Percentiles rank a stretch among this genome's conserved stretches.
phyloP scores from a whole-genome alignment of 2,797 vertebrate species.

The Lophotriccus pileatus region DNA sequence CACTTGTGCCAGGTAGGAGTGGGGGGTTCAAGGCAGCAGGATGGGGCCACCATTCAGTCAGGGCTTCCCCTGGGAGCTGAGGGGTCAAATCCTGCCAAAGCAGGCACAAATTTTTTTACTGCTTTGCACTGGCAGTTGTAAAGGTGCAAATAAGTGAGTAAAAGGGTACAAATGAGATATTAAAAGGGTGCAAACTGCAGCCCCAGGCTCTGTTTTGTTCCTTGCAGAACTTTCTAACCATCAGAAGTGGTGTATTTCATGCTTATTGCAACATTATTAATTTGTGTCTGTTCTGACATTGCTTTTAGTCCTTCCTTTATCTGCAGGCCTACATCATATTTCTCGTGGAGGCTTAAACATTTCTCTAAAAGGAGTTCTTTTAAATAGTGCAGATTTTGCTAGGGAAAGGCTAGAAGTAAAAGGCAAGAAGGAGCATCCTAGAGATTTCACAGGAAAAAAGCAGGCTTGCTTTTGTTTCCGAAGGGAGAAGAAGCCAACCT shows the following conservation, averaged over 20 bases:
- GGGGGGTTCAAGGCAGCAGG: neutral
- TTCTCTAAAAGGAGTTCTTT: neutral
- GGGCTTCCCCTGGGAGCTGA: neutral
- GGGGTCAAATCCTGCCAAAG: neutral
- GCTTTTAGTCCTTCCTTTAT: neutral
- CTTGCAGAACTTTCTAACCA: neutral
- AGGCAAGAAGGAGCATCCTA: neutral
- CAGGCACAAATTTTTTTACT: neutral
- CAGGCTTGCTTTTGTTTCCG: neutral
- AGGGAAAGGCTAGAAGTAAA: neutral
- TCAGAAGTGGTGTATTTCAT: neutral
- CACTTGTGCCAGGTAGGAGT: rapidly evolving
- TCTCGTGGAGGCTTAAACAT: neutral
- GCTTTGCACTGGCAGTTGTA: neutral
- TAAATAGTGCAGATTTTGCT: neutral
- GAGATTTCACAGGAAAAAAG: neutral
- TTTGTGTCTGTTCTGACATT: neutral
- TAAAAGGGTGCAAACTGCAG: neutral
- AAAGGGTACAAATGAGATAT: neutral
- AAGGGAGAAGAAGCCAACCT: neutral
- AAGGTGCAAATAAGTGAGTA: neutral
- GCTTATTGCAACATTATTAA: neutral
- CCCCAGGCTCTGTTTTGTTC: neutral
- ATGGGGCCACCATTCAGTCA: neutral
- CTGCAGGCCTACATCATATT: neutral